phyloP scores from a whole-genome alignment of 2,888 invertebrate genomes.

The Apoda limacodes region DNA sequence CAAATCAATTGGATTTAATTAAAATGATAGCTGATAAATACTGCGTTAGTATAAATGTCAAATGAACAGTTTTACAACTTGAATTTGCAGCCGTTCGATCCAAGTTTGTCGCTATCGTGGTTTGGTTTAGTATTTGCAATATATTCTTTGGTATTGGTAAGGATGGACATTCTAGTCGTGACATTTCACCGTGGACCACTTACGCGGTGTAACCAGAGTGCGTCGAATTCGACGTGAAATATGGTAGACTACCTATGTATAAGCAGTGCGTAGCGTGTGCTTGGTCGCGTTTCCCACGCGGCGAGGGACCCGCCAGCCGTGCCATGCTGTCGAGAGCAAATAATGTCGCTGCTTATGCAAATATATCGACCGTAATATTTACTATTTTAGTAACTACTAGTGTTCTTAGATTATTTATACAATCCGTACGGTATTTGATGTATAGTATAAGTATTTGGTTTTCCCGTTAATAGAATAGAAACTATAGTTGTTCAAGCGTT shows the following conservation, averaged over 20 bases:
- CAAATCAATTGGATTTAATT: too few relatives aligned
- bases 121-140: slow-evolving; percentile 31
- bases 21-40: too few relatives aligned
- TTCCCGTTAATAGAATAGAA: too few relatives aligned
- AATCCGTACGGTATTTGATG: too few relatives aligned
- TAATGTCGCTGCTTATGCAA: too few relatives aligned
- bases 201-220: slow-evolving; percentile 32
- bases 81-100: slow-evolving; percentile 5
- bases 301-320: too few relatives aligned
- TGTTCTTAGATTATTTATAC: too few relatives aligned
- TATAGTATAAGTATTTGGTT: too few relatives aligned
- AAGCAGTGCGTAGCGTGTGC: slow-evolving; percentile 29
- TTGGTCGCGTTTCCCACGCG: slow-evolving; percentile 53
- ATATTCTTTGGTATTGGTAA: slow-evolving; percentile 34
- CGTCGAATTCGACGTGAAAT: slow-evolving; percentile 52
- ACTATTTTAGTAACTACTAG: too few relatives aligned
- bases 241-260: slow-evolving; percentile 27
- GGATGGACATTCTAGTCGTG: slow-evolving; percentile 58
- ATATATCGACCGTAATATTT: too few relatives aligned
- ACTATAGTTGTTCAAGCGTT: too few relatives aligned
- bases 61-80: not conserved
- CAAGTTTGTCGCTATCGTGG: slow-evolving; percentile 28
- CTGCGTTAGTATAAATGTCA: not conserved
- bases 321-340: too few relatives aligned
- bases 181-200: slow-evolving; percentile 41